A percentile compares a stretch with the other conserved stretches of the same genome.
Evolutionary conservation across 1,140 invertebrate species (phyloP).

Genomic region (Pemphigus obesinymphae): DNA sequence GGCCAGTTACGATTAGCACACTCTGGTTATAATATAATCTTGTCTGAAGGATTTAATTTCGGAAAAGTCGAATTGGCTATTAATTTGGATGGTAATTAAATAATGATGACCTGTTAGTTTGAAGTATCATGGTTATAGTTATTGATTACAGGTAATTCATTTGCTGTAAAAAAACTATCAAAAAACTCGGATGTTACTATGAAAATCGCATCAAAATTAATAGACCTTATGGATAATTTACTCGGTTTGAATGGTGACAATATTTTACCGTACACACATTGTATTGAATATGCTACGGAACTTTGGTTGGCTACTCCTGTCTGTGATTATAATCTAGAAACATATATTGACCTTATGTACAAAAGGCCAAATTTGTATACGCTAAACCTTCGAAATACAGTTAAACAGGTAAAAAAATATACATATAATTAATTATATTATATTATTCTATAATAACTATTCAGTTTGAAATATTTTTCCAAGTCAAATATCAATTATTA

Average conservation of each 20-base stretch:
- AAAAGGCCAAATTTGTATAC: not conserved
- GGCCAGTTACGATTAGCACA: not conserved
- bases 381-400: not conserved
- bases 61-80: not conserved
- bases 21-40: not conserved
- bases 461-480: no score
- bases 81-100: not conserved
- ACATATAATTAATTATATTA: no score
- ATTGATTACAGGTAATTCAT: not conserved
- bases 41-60: not conserved
- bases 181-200: not conserved
- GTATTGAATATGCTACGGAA: not conserved
- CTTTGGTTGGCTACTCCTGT: not conserved
- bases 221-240: not conserved
- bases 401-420: not conserved
- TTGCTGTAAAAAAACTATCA: not conserved
- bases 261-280: not conserved
- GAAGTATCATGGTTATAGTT: not conserved
- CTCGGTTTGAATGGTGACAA: not conserved
- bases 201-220: not conserved
- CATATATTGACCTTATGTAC: not conserved
- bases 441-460: no score
- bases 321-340: not conserved
- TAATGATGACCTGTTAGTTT: not conserved
- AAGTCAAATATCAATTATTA: no score